A percentile compares a stretch with the other conserved stretches of the same genome.
Conservation (phyloP, 2,797 vertebrate genomes). For the Oceanodroma leucorhoa region DNA sequence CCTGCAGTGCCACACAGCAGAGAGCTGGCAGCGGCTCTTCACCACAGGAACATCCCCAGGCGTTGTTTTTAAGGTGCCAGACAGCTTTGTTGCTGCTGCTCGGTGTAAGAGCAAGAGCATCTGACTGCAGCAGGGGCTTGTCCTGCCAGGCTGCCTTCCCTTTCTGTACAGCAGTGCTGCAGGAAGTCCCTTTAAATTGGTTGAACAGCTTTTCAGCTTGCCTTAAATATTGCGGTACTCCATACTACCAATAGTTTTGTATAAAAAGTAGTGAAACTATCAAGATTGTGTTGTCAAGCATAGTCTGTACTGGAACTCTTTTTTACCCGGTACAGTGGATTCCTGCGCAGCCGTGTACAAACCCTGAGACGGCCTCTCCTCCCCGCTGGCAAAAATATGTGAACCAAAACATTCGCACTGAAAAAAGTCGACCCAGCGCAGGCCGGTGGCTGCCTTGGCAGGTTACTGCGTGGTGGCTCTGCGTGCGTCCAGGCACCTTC, state of each 20-base stretch:
- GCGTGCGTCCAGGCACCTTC: rapidly evolving
- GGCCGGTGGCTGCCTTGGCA: not conserved
- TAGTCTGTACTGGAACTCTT: not conserved
- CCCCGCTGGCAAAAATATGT: not conserved
- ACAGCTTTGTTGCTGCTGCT: not conserved
- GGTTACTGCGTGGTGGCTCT: not conserved
- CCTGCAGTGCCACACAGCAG: not conserved
- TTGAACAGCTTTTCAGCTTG: not conserved
- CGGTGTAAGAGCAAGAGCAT: not conserved
- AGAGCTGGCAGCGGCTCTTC: not conserved
- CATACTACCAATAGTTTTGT: not conserved
- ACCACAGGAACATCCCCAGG: rapidly evolving
- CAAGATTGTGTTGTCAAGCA: not conserved
- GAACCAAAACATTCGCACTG: not conserved
- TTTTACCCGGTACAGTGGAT: not conserved
- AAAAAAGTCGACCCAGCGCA: rapidly evolving
- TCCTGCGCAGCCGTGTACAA: not conserved
- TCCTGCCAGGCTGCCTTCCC: not conserved
- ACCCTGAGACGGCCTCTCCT: not conserved
- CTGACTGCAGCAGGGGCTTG: not conserved
- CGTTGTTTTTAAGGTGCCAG: not conserved
- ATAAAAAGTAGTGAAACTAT: not conserved
- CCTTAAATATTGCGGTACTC: not conserved
- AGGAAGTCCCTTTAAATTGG: not conserved
- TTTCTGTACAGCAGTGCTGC: too few species aligned